Evolutionary conservation across 2,888 invertebrate species (phyloP).

Genomic region (Diploptera punctata): DNA sequence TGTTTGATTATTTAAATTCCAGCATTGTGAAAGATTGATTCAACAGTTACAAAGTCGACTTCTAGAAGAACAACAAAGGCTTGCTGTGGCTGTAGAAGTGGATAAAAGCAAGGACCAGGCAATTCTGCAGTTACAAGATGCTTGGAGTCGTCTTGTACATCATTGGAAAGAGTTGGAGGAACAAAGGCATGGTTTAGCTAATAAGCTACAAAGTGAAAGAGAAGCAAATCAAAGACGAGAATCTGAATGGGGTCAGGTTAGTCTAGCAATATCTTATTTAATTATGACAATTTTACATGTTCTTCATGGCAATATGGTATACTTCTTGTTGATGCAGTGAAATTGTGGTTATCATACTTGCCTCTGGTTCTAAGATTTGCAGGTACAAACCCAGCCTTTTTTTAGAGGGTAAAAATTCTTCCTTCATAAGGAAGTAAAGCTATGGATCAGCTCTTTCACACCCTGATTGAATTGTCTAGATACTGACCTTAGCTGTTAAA

Average conservation of each 20-base stretch:
- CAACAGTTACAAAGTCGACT: conserved; percentile 74
- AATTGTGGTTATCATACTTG: too few species aligned
- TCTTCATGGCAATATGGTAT: too few species aligned
- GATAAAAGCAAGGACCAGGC: conserved; percentile 78
- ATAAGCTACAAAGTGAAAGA: conserved; percentile 51
- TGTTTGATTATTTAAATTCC: too few species aligned
- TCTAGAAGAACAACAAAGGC: conserved; percentile 78
- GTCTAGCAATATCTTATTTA: background rate
- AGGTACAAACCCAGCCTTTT: too few species aligned
- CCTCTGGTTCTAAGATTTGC: too few species aligned
- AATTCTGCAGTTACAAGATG: conserved; percentile 68
- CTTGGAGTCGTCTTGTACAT: conserved; percentile 62
- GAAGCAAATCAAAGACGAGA: conserved; percentile 55
- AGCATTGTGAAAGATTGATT: conserved; percentile 81
- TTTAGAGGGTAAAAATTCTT: too few species aligned
- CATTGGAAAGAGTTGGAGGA: conserved; percentile 50
- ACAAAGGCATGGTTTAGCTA: conserved; percentile 46
- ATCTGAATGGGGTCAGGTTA: conserved; percentile 1
- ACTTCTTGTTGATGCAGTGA: too few species aligned
- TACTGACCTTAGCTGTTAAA: too few species aligned
- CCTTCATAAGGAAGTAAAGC: too few species aligned
- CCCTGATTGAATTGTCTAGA: too few species aligned
- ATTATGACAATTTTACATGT: background rate
- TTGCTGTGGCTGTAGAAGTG: conserved; percentile 79
- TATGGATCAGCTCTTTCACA: too few species aligned